phyloP scores from a whole-genome alignment of 2,113 vertebrate species.

The Stegostoma tigrinum region DNA sequence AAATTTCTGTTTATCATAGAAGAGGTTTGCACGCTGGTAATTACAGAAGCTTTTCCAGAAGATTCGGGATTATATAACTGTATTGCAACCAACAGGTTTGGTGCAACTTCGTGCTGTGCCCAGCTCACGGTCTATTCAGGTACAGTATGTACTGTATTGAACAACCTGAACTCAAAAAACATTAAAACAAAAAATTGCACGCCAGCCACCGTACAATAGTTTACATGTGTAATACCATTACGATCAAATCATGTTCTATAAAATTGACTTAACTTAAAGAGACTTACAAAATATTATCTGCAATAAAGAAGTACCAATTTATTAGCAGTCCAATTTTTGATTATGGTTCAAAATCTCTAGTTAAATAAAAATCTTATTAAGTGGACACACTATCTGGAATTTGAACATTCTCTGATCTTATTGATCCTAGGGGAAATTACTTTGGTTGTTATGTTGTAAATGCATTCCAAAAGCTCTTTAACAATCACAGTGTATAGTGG shows the following conservation, averaged over 20 bases:
- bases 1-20: constrained; percentile 52
- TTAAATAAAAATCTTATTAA: background rate
- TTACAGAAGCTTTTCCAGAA: constrained; percentile 79
- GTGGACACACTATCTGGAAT: background rate
- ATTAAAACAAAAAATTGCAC: background rate
- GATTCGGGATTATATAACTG: constrained; percentile 80
- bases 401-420: background rate
- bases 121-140: constrained; percentile 68
- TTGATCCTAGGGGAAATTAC: background rate
- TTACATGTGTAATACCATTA: no score
- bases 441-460: background rate
- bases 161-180: background rate
- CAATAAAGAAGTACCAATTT: background rate
- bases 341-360: background rate
- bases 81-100: constrained; percentile 69
- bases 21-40: constrained; percentile 79
- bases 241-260: background rate
- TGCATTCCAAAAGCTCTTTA: background rate
- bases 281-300: background rate
- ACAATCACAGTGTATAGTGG: background rate
- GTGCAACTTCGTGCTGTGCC: constrained; percentile 64
- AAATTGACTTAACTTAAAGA: background rate
- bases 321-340: background rate
- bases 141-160: constrained; percentile 41
- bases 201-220: background rate